Evolutionary conservation across 1,140 invertebrate genomes (phyloP), one percentile per base, ranked within the genome.

Genomic region (Maconellicoccus hirsutus): DNA sequence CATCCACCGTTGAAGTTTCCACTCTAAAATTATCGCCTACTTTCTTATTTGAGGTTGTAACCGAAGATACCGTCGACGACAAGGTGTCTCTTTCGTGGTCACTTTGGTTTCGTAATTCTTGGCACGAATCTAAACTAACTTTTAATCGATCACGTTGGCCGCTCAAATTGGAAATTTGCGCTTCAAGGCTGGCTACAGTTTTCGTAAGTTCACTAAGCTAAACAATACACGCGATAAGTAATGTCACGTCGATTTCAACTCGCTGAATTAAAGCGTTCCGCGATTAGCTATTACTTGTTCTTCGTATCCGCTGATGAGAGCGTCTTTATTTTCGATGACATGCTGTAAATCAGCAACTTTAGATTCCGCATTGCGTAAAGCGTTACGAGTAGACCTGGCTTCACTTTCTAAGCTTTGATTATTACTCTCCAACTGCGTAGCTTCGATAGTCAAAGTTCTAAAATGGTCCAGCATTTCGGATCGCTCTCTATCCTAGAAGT

Each of bases 401-500:
- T 88, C 86, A 71, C 81, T 85, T 77, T 89, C 87, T 52, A 89
- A 81, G 52, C 85, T 86, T 74, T 88, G 86, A 78, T 90, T 89
- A 73, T 84, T 89, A 72, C 81, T 87, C 78, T 89, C 87, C 73
- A 89, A 79, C 73, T 85, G 83, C 63, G 84, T 87, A 1, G 87
- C 86, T 79, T 90, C 87, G 42, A 87, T 78, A 69, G 85, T 87
- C 7, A 90, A 78, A 76, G 84, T 85, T 73, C 85, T 83, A 78
- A 87, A 89, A 71, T 89, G 86, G 78, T 89, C 86, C 72, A 89
- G 75, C 84, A 90, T 85, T 75, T 89, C 86, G 42, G 83, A 84
- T 73, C 87, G 82, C 78, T 89, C 87, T 66, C 25, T 66, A 66
- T 66, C 61, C 61, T 66, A 22, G 22, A 14, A 52, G n/a, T 8